These are phyloP conservation scores for Pycnomerus fuliginosus DNA, from an alignment of 2,888 invertebrate species.

Conservation along the genomic window DNA sequence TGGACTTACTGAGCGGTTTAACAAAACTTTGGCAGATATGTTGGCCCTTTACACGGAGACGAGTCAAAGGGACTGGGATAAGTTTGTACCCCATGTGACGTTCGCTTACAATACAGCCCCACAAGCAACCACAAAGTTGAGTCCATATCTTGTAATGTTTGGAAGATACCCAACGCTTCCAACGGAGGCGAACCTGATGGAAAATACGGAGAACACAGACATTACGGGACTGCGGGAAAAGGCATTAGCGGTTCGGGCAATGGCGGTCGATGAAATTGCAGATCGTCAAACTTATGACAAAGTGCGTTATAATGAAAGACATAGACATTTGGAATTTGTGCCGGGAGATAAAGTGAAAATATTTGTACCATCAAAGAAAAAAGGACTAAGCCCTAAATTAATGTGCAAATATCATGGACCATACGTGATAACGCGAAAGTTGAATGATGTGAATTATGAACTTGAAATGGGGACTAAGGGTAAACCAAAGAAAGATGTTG, in stretches of 20 bases:
- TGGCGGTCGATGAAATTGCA: constrained; percentile 23
- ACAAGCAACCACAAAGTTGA: constrained; percentile 29
- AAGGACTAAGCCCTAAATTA: constrained; percentile 32
- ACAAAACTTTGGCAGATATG: constrained; percentile 30
- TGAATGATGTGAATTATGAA: constrained; percentile 25
- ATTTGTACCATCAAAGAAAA: constrained; percentile 29
- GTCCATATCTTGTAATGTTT: constrained; percentile 26
- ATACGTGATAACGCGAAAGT: constrained; percentile 25
- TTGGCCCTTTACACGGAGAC: constrained; percentile 24
- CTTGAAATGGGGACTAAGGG: too few species aligned
- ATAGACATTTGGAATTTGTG: constrained; percentile 23
- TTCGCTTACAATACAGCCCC: constrained; percentile 31
- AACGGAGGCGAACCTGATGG: constrained; percentile 22
- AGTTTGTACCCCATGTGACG: constrained; percentile 20
- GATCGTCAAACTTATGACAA: constrained; percentile 28
- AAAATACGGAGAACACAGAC: neutral
- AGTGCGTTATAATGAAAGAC: constrained; percentile 27
- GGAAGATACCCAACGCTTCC: constrained; percentile 28
- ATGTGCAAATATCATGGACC: constrained; percentile 30
- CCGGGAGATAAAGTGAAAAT: constrained; percentile 30
- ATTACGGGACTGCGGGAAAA: constrained; percentile 2
- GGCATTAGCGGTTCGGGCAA: constrained; percentile 7
- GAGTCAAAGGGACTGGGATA: constrained; percentile 19
- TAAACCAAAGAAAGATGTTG: too few species aligned
- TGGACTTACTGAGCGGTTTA: constrained; percentile 30